Evolutionary conservation across 1,140 invertebrate species (phyloP), one percentile per base, ranked within the genome.

Genomic region (Rhagoletis pomonella): DNA sequence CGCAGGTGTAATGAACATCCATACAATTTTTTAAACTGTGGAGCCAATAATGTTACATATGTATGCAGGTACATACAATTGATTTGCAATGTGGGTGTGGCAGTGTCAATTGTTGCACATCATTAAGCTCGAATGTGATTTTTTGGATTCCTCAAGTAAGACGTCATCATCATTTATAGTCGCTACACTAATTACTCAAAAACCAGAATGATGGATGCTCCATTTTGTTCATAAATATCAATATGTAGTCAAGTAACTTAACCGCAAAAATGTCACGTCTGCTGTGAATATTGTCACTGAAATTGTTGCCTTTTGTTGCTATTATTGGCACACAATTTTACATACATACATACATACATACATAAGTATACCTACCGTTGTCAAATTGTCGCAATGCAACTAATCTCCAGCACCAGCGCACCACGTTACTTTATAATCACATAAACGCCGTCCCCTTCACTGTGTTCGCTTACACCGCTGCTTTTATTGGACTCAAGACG

Each of bases 371-470:
- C 6, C 73, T 81, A 42, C 5, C 50, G 73, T 81, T 81, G 73
- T 81, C 73, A 81, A 81, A 81, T 81, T 81, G 50, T 81, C 73
- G 73, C 73, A 81, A 17, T 81, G 73, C 73, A 58, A 81, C 73
- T 81, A 29, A 50, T 4, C 73, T 29, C 17, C 73, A 81, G 44
- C 73, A n/a, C n/a, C n/a, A 55, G 73, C 17, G 73, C 73, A 81
- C 67, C 67, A 42, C 69, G 17, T 42, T 44, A n/a, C 73, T 7
- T 2, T 50, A 14, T 81, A 47, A 81, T 55, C 47, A 39, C 47
- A 69, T 14, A 17, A 14, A 1, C 67, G 42, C 12, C 9, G 42
- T 9, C 67, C 29, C 67, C 29, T 10, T n/a, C 42, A 14, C 67
- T 44, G 67, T 47, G 39, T 12, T 73, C 12, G 14, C 39, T 73